Percentiles rank a stretch among this genome's conserved stretches.
phyloP scores from a whole-genome alignment of 2,113 vertebrate genomes.

The Pterocles orientalis region DNA sequence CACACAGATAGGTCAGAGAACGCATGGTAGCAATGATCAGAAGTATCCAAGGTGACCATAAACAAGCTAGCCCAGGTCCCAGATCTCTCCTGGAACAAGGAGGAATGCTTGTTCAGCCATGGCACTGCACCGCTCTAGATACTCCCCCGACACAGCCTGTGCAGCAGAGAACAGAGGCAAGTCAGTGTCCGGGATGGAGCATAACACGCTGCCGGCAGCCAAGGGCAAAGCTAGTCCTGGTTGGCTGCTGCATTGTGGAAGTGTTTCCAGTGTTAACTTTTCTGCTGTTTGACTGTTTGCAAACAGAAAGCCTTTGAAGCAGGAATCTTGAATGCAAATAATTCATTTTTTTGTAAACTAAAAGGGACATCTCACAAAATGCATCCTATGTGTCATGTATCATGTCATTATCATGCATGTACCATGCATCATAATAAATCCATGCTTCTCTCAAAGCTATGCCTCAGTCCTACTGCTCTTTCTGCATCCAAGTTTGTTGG shows the following conservation, averaged over 20 bases:
- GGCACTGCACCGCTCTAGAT: rapidly evolving
- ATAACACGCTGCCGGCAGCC: rapidly evolving
- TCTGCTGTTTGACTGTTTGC: neutral
- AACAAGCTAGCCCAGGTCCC: neutral
- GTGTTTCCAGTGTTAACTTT: neutral
- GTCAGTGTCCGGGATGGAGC: rapidly evolving
- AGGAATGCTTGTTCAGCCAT: neutral
- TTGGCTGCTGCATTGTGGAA: neutral
- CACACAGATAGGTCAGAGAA: neutral
- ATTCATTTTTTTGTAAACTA: neutral
- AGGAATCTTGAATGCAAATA: neutral
- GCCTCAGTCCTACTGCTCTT: neutral
- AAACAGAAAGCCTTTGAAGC: neutral
- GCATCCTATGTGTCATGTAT: neutral
- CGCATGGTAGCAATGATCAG: neutral
- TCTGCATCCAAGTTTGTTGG: neutral
- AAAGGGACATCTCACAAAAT: neutral
- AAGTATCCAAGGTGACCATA: neutral
- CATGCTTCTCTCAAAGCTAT: neutral
- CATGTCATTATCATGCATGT: too few species aligned
- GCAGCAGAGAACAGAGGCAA: neutral
- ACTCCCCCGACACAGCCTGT: too few species aligned
- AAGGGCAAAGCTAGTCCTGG: neutral
- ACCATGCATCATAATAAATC: neutral
- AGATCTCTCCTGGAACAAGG: neutral